Evolutionary conservation across 2,113 vertebrate genomes (phyloP).

Genomic region (Abramis brama): DNA sequence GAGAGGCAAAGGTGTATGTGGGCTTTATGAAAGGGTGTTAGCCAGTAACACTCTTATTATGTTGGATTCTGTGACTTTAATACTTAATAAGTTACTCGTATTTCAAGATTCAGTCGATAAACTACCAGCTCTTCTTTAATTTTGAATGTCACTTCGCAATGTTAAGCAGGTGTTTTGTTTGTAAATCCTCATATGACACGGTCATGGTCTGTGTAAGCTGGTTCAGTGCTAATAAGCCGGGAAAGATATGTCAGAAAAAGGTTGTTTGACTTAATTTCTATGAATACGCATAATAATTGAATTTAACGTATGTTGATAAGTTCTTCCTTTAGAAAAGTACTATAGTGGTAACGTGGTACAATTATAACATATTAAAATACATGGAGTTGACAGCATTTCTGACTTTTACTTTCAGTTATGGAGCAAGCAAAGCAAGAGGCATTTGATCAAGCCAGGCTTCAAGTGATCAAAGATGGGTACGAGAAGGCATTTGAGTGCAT

Average conservation of each 20-base stretch:
- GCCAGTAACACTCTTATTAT: background rate
- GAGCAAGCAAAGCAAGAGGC: constrained; percentile 78
- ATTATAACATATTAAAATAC: background rate
- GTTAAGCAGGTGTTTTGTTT: background rate
- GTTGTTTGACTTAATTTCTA: background rate
- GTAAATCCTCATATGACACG: background rate
- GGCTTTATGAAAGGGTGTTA: background rate
- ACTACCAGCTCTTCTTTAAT: background rate
- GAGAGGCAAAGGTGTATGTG: background rate
- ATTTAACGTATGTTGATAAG: background rate
- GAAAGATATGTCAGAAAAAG: background rate
- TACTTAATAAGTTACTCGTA: background rate
- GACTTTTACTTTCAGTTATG: constrained; percentile 74
- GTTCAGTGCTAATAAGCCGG: background rate
- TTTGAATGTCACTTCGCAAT: background rate
- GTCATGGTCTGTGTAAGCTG: background rate
- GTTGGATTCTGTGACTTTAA: background rate
- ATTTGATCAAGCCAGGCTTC: constrained; percentile 82
- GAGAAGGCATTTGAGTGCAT: constrained; percentile 87
- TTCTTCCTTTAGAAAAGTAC: background rate
- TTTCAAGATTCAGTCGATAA: background rate
- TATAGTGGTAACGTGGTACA: background rate
- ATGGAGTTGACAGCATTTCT: background rate
- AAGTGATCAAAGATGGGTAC: constrained; percentile 90
- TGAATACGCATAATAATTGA: background rate